These are phyloP conservation scores for Stichodactyla mertensii DNA, from an alignment of 64 coral and sea anemone species.

Conservation along the genomic window DNA sequence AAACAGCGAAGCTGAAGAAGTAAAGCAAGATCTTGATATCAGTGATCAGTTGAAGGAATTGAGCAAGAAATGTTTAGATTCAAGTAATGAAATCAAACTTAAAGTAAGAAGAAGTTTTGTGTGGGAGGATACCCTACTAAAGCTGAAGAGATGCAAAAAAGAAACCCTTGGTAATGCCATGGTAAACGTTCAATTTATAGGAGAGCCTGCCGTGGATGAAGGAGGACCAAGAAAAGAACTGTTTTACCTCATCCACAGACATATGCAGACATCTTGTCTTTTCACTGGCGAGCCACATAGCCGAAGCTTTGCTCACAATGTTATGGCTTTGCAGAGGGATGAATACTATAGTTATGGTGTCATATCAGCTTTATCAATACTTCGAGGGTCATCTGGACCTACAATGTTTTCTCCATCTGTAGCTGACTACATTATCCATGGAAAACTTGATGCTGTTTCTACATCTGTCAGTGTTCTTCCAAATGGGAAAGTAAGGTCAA, in stretches of 20 bases:
- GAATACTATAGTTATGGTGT: slow-evolving; percentile 51
- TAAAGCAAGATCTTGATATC: background rate
- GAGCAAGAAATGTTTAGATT: slow-evolving; percentile 25
- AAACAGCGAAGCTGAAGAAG: background rate
- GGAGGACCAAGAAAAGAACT: slow-evolving; percentile 19
- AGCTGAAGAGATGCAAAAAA: slow-evolving; percentile 45
- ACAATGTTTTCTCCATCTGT: slow-evolving; percentile 39
- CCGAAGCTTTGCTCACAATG: slow-evolving; percentile 57
- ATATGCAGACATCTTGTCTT: slow-evolving; percentile 7
- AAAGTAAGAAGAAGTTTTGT: slow-evolving; percentile 46
- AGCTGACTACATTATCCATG: slow-evolving; percentile 52
- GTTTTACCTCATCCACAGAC: background rate
- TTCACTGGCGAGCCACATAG: slow-evolving; percentile 27
- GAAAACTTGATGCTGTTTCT: slow-evolving; percentile 53
- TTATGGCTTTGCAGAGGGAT: slow-evolving; percentile 52
- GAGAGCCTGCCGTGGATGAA: slow-evolving; percentile 52
- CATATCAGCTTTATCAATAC: slow-evolving; percentile 14
- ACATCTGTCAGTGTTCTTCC: slow-evolving; percentile 32
- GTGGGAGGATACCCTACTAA: slow-evolving; percentile 30
- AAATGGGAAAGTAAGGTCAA: slow-evolving; percentile 37
- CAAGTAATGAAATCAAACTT: slow-evolving; percentile 38
- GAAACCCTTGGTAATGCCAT: slow-evolving; percentile 31
- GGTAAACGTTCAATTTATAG: slow-evolving; percentile 49
- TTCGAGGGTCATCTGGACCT: slow-evolving; percentile 53
- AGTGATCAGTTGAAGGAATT: slow-evolving; percentile 37